Evolutionary conservation across 1,140 invertebrate species (phyloP).

Genomic region (Drosophila ercepeae): DNA sequence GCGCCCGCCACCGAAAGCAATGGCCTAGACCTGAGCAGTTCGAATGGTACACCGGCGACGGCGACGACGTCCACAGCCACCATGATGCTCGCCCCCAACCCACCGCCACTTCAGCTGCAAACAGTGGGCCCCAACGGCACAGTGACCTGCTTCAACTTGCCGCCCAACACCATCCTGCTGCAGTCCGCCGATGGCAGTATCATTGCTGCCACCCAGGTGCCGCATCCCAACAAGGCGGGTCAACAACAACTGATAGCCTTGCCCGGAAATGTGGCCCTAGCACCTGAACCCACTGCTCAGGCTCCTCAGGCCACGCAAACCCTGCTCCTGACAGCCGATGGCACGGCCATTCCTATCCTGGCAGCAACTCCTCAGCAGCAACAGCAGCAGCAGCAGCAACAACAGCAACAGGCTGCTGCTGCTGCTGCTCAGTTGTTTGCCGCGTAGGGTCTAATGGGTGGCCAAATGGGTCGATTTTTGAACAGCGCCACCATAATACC

Average conservation of each 20-base stretch:
- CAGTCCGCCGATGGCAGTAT: constrained; percentile 75
- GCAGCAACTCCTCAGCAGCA: constrained; percentile 36
- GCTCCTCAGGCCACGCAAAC: constrained; percentile 54
- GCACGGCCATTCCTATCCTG: constrained; percentile 74
- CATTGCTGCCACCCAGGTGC: constrained; percentile 65
- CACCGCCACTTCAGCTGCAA: constrained; percentile 65
- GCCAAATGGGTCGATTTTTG: constrained; percentile 83
- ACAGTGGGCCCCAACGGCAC: constrained; percentile 76
- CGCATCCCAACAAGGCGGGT: constrained; percentile 72
- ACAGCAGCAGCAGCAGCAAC: constrained; percentile 61
- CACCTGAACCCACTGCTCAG: constrained; percentile 20
- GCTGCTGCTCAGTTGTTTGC: constrained; percentile 71
- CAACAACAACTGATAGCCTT: constrained; percentile 73
- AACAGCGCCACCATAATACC: constrained; percentile 82
- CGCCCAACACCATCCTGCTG: constrained; percentile 74
- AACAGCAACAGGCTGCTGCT: constrained; percentile 68
- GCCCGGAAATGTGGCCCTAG: constrained; percentile 52
- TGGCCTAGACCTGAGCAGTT: constrained; percentile 48
- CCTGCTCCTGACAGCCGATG: constrained; percentile 70
- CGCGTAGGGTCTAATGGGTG: constrained; percentile 82
- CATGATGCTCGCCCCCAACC: constrained; percentile 41
- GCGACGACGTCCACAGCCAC: constrained; percentile 1
- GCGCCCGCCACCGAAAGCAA: constrained; percentile 31
- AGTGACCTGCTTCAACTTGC: constrained; percentile 78
- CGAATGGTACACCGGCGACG: constrained; percentile 8